Evolutionary conservation across 2,113 vertebrate species (phyloP).

Genomic region (Sebastes schlegelii): DNA sequence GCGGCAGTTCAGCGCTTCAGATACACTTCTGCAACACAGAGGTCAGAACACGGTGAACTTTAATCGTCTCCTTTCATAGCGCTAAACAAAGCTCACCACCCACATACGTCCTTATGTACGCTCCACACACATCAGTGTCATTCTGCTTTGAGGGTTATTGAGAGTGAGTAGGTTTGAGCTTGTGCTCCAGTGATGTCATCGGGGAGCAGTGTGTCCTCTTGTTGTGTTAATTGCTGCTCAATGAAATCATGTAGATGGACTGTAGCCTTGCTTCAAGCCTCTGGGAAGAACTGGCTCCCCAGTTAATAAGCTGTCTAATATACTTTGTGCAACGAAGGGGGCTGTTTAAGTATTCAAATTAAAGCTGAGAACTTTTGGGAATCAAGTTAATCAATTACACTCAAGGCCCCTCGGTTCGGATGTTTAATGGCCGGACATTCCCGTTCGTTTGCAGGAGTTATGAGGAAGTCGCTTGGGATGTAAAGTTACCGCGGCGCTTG

Average conservation of each 20-base stretch:
- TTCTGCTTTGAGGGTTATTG: conserved; percentile 22
- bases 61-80: neutral
- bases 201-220: conserved; percentile 23
- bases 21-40: conserved; percentile 82
- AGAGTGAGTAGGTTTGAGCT: conserved; percentile 32
- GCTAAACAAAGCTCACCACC: conserved; percentile 16
- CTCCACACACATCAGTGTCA: neutral
- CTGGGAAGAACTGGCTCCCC: conserved; percentile 25
- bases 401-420: neutral
- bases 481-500: conserved; percentile 73
- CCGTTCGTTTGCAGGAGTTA: conserved; percentile 71
- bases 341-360: conserved; percentile 42
- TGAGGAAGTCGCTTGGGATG: conserved; percentile 80
- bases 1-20: conserved; percentile 64
- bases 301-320: conserved; percentile 41
- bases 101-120: neutral
- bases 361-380: conserved; percentile 36
- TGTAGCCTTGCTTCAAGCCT: conserved; percentile 36
- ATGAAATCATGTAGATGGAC: conserved; percentile 50
- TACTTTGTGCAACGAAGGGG: conserved; percentile 3
- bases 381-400: conserved; percentile 38
- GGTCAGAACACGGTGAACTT: conserved; percentile 69
- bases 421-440: neutral
- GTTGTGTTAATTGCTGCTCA: conserved; percentile 56
- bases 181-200: conserved; percentile 41